Evolutionary conservation across 2,113 vertebrate genomes (phyloP).

Genomic region (Perccottus glenii): DNA sequence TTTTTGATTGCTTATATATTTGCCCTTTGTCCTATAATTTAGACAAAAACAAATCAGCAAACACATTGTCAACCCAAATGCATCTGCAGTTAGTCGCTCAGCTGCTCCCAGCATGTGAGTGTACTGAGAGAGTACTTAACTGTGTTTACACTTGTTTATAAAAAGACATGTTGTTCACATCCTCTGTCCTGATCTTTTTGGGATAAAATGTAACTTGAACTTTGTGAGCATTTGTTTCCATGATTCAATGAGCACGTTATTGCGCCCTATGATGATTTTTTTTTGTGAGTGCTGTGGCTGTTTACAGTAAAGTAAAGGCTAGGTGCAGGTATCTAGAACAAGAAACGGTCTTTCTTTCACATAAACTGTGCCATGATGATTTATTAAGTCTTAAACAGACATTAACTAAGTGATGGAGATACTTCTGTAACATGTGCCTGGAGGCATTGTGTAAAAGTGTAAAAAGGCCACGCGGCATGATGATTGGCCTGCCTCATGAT

Average conservation of each 20-base stretch:
- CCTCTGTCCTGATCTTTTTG: background rate
- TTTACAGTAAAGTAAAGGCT: background rate
- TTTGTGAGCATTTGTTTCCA: background rate
- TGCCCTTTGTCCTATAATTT: background rate
- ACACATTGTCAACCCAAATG: background rate
- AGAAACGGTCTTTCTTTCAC: constrained; percentile 3
- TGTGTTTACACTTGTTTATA: constrained; percentile 46
- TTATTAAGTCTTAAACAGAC: constrained; percentile 54
- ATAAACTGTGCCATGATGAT: constrained; percentile 36
- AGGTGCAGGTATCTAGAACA: constrained; percentile 33
- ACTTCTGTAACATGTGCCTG: background rate
- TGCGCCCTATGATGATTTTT: background rate
- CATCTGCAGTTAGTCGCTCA: background rate
- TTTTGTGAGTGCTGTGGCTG: background rate
- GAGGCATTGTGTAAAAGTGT: background rate
- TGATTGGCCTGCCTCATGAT: background rate
- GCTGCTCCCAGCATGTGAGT: background rate
- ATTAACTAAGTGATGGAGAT: constrained; percentile 42
- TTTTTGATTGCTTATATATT: background rate
- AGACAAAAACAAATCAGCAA: background rate
- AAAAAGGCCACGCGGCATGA: background rate
- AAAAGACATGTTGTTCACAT: constrained; percentile 11
- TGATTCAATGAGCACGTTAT: background rate
- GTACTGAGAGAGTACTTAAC: background rate
- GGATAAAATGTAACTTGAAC: constrained; percentile 18